Base-by-base conservation (phyloP, 2,797 vertebrate genomes). In the Gobionotothen gibberifrons region DNA sequence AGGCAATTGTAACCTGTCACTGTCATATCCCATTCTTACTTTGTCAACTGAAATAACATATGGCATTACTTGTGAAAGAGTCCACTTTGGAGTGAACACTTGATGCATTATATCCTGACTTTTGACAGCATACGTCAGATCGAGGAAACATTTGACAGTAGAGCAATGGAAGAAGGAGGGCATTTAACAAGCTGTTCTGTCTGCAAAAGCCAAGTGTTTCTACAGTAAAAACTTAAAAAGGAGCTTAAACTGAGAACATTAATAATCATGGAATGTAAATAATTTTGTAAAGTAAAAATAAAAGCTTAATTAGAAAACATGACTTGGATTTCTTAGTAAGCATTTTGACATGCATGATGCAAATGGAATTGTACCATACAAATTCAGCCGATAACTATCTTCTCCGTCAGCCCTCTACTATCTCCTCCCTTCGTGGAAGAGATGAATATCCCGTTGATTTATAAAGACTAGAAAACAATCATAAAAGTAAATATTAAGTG, bases 401-500 rank as follows among this genome's bases (percentile, higher is more conserved):
- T 36, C 61, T 10, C 48, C 26, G 29, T 46, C 65, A 61, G 54
- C 60, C 57, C 12, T 21, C 66, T 70, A 16, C 62, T 40, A 46
- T 29, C 40, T 13, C 14, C 21, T 57, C 62, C 16, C 26, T 26
- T 46, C 3, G 2, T 52, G 36, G 63, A 59, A 72, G 47, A 71
- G 60, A 81, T 69, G 22, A 80, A 79, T 76, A 69, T 79, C 36
- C 70, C 4, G 3, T 69, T 48, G 22, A 79, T 89, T 85, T 77
- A 78, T 47, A 62, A 21, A 56, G 72, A 82, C 72, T 81, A 69
- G 52, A 43, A 86, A 85, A 87, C 78, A 65, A 83, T 84, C 71
- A 69, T 77, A 72, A 82, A 85, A 81, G 74, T 81, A 86, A 84
- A 90, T 62, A 69, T 74, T 56, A 81, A 76, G 76, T 71, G 81